A percentile compares a stretch with the other conserved stretches of the same genome.
These are phyloP conservation scores for Macrosteles quadrilineatus DNA, from an alignment of 1,140 invertebrate species.

Conservation along the genomic window DNA sequence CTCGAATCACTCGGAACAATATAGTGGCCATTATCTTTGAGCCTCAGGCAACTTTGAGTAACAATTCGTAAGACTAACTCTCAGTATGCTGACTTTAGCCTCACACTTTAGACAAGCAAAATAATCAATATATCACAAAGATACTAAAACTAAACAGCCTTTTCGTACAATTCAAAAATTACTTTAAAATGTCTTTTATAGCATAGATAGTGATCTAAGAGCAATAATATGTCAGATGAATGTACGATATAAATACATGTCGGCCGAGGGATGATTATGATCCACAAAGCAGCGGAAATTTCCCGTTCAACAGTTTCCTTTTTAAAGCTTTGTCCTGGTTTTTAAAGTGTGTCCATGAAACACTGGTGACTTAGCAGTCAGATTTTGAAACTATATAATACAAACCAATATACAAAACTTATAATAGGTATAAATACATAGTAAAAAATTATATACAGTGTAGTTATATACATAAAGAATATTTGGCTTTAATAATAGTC, in stretches of 20 bases:
- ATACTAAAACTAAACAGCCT: conserved; percentile 31
- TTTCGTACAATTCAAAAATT: conserved; percentile 6
- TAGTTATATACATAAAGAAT: conserved; percentile 10
- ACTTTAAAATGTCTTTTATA: conserved; percentile 28
- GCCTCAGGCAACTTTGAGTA: conserved; percentile 23
- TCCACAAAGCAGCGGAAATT: not conserved
- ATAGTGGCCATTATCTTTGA: conserved; percentile 18
- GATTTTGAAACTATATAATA: conserved; percentile 2
- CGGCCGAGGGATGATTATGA: not conserved
- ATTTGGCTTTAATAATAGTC: conserved; percentile 16
- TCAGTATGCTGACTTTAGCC: not conserved
- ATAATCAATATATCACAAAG: conserved; percentile 30
- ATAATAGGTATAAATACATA: conserved; percentile 19
- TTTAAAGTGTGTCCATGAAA: conserved; percentile 23
- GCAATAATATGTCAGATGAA: conserved; percentile 4
- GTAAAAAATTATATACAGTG: conserved; percentile 14
- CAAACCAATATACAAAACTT: conserved; percentile 5
- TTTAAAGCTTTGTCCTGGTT: conserved; percentile 20
- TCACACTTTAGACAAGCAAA: conserved; percentile 8
- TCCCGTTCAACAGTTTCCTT: not conserved
- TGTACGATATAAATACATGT: conserved; percentile 19
- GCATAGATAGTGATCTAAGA: not conserved
- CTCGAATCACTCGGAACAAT: conserved; percentile 19
- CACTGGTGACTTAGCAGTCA: not conserved
- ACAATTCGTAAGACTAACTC: not conserved